A percentile compares a stretch with the other conserved stretches of the same genome.
phyloP scores from a whole-genome alignment of 2,113 vertebrate species.

The Vimba vimba region DNA sequence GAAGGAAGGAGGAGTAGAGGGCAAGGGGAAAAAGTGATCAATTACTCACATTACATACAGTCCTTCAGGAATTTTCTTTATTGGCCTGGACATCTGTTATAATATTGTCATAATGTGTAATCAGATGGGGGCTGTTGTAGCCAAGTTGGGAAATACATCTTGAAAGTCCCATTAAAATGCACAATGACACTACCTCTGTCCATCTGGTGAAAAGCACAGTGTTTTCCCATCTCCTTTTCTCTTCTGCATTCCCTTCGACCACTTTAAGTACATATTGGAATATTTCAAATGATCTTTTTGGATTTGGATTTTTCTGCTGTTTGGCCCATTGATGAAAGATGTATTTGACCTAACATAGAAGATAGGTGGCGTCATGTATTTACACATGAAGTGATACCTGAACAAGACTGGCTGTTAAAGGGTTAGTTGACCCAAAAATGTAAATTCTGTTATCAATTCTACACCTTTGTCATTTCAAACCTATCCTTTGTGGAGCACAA shows the following conservation, averaged over 20 bases:
- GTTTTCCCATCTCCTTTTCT: not conserved
- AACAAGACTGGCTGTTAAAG: not conserved
- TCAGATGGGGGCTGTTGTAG: slow-evolving; percentile 92
- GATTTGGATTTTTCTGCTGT: slow-evolving; percentile 16
- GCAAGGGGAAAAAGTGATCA: slow-evolving; percentile 90
- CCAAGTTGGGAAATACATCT: slow-evolving; percentile 92
- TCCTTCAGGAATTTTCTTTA: slow-evolving; percentile 99
- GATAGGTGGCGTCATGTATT: not conserved
- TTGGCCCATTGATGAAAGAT: slow-evolving; percentile 24
- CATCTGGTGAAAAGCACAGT: slow-evolving; percentile 87
- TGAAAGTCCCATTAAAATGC: slow-evolving; percentile 96
- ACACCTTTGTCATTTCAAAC: not conserved
- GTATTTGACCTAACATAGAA: slow-evolving; percentile 52
- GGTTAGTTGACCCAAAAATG: not conserved
- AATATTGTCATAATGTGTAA: slow-evolving; percentile 99
- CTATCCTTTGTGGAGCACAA: not conserved
- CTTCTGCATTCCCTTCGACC: slow-evolving; percentile 37
- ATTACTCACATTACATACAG: slow-evolving; percentile 96
- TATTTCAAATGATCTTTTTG: slow-evolving; percentile 23
- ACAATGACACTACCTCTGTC: slow-evolving; percentile 94
- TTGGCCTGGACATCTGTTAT: slow-evolving; percentile 99
- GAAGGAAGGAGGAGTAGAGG: slow-evolving; percentile 83
- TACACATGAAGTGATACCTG: not conserved
- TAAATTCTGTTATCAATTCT: not conserved
- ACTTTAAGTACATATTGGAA: slow-evolving; percentile 47